Conservation (phyloP, 2,888 invertebrate species). For the Iselma pallidipennis region DNA sequence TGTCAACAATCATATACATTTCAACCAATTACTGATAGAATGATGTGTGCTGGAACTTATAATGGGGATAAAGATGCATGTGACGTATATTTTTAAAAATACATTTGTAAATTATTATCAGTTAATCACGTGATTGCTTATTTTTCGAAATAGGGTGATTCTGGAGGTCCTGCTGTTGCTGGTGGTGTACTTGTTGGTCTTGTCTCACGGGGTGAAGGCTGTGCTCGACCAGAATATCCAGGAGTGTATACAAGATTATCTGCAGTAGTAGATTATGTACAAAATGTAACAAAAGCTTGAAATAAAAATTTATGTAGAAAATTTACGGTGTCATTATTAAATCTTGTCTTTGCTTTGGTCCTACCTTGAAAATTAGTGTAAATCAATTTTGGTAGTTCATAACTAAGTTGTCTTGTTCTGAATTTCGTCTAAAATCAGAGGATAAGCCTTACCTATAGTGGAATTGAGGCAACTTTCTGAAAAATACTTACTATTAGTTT, state of each 20-base stretch:
- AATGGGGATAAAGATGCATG: constrained; percentile 40
- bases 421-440: too few relatives aligned
- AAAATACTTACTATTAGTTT: too few relatives aligned
- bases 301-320: too few relatives aligned
- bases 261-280: constrained; percentile 1
- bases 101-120: background rate
- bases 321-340: too few relatives aligned
- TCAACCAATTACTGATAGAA: constrained; percentile 25
- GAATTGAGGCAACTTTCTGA: too few relatives aligned
- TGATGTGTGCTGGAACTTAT: constrained; percentile 40
- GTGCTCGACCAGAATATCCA: constrained; percentile 22
- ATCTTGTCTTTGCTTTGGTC: too few relatives aligned
- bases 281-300: background rate
- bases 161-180: constrained; percentile 33
- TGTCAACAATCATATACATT: constrained; percentile 21
- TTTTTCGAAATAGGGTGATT: constrained; percentile 48
- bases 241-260: constrained; percentile 27
- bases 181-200: constrained; percentile 26
- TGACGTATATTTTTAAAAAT: constrained; percentile 23
- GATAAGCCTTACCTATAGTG: too few relatives aligned
- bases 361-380: too few relatives aligned
- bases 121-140: background rate
- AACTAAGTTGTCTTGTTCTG: too few relatives aligned
- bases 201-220: constrained; percentile 29
- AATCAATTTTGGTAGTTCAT: too few relatives aligned